These are phyloP conservation scores for Perca flavescens DNA, from an alignment of 2,113 vertebrate species.

Conservation along the genomic window DNA sequence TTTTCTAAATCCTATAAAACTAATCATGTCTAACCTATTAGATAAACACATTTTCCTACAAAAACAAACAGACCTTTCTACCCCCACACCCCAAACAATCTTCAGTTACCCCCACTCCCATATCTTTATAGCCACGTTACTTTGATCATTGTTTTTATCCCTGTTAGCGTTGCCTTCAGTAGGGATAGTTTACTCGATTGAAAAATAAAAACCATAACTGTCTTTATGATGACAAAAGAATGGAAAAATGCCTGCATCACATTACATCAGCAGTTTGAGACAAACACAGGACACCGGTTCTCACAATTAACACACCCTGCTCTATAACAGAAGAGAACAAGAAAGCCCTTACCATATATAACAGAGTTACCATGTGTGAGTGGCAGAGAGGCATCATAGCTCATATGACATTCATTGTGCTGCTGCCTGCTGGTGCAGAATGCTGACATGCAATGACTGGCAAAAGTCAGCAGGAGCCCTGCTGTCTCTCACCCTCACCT, in stretches of 20 bases:
- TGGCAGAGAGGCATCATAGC: conserved; percentile 43
- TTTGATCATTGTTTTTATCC: background rate
- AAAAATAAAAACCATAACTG: background rate
- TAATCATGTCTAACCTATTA: background rate
- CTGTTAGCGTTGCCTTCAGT: background rate
- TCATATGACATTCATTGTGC: conserved; percentile 67
- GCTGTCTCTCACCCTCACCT: conserved; percentile 73
- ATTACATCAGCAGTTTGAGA: conserved; percentile 24
- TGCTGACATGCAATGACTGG: conserved; percentile 67
- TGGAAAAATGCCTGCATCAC: conserved; percentile 12
- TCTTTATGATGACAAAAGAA: conserved; percentile 11
- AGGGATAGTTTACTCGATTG: background rate
- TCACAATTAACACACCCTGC: conserved; percentile 1
- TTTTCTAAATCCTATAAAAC: background rate
- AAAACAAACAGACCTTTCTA: too few relatives aligned
- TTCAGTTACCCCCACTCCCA: background rate
- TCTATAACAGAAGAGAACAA: conserved; percentile 11
- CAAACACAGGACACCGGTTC: background rate
- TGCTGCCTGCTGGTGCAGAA: conserved; percentile 65
- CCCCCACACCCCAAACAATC: too few relatives aligned
- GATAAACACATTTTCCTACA: background rate
- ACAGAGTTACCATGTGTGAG: conserved; percentile 46
- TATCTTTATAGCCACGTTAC: background rate
- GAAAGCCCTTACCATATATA: conserved; percentile 48
- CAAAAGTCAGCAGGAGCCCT: conserved; percentile 59